Evolutionary conservation across 2,797 vertebrate genomes (phyloP), one percentile per base, ranked within the genome.

Genomic region (Hypotaenidia philippensis): DNA sequence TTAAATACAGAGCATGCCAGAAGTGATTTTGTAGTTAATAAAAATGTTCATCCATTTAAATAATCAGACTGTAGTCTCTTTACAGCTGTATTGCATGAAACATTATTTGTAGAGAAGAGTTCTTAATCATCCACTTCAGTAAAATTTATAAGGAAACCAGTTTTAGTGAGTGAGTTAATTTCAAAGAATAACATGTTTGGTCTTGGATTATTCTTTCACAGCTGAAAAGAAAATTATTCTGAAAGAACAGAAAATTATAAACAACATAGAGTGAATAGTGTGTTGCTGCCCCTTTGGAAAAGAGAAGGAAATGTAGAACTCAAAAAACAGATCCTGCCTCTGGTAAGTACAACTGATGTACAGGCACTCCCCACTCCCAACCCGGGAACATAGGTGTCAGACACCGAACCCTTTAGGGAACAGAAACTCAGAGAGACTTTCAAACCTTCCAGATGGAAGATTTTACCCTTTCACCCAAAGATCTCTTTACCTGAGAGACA

Each of bases 51-150:
- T 74, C 70, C 75, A 90, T 96, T 97, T 97, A 93, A 95, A 92
- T 96, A 91, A 92, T 89, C 92, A 97, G 83, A 70, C 87, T 95
- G 86, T 88, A 90, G 81, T 69, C 87, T 96, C 93, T 72, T 93
- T 96, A 96, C 94, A 97, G 97, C 95, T 97, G 96, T 89, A 95
- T 93, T 94, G 79, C 93, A 89, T 76, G 94, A 95, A 92, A 74
- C 89, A 91, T 85, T 95, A 96, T 97, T 97, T 97, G 92, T 81
- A 86, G 81, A 95, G 83, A 96, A 95, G 93, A 91, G 91, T 95
- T 96, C 95, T 95, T 97, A 97, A 97, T 97, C 96, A 97, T 88
- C 94, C 94, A 95, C 96, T 97, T 97, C 94, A 97, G 74, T 83
- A 78, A 94, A 93, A 94, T 97, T 93, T 96, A 89, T 93, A 78